A percentile compares a stretch with the other conserved stretches of the same genome.
Evolutionary conservation across 2,888 invertebrate species (phyloP).

Genomic region (Merodon equestris): DNA sequence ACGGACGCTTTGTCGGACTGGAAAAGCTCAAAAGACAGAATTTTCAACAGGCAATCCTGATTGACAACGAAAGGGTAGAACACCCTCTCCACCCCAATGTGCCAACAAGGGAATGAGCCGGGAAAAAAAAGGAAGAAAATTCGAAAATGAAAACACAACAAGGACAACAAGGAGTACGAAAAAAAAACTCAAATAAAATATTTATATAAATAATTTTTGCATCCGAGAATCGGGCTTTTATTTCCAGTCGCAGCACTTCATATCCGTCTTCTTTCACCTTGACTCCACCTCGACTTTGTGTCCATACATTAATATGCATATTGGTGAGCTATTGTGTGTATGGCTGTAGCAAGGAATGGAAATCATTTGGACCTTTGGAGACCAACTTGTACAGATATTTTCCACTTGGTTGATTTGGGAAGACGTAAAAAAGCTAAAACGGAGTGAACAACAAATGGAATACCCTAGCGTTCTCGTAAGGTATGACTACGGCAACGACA

Average conservation of each 20-base stretch:
- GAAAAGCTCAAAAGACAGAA: constrained; percentile 65
- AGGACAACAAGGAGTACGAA: background rate
- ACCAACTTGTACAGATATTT: constrained; percentile 51
- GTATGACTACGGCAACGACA: too few relatives aligned
- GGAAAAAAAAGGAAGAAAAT: constrained; percentile 17
- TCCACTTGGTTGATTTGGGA: constrained; percentile 48
- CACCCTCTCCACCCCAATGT: background rate
- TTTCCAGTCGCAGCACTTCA: background rate
- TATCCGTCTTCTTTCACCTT: background rate
- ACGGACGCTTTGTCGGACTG: constrained; percentile 50
- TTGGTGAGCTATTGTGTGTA: constrained; percentile 17
- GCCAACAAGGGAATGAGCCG: background rate
- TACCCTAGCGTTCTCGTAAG: too few relatives aligned
- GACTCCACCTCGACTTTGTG: constrained; percentile 1
- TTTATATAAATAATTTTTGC: constrained; percentile 65
- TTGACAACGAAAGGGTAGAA: too few relatives aligned
- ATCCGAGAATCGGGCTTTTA: constrained; percentile 39
- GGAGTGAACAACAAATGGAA: background rate
- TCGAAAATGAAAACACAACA: constrained; percentile 37
- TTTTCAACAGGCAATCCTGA: constrained; percentile 14
- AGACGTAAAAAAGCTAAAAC: constrained; percentile 44
- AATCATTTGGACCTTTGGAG: constrained; percentile 56
- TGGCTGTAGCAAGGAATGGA: constrained; percentile 46
- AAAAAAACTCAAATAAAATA: constrained; percentile 64
- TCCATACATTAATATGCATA: background rate